phyloP scores from a whole-genome alignment of 2,797 vertebrate species.

The Dallia pectoralis region DNA sequence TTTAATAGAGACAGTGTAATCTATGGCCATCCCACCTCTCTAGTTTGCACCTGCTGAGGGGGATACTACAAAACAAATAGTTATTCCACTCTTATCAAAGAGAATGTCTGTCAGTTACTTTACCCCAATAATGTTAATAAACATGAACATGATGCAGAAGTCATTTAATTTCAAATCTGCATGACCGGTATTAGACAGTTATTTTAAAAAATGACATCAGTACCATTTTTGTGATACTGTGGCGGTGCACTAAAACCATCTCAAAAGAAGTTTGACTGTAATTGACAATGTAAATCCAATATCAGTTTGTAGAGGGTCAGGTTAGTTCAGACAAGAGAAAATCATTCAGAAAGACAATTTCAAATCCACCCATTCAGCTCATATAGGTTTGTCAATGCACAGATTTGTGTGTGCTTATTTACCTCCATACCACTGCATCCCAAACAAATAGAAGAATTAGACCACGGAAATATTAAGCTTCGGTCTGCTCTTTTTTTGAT shows the following conservation, averaged over 20 bases:
- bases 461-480: constrained; percentile 30
- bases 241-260: neutral
- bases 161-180: neutral
- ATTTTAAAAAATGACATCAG: neutral
- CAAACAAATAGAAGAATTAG: no score
- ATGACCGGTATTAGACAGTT: neutral
- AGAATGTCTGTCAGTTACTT: neutral
- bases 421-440: neutral
- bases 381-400: neutral
- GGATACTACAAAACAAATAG: neutral
- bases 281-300: neutral
- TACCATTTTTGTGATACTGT: neutral
- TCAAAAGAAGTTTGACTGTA: constrained; percentile 10
- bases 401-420: neutral
- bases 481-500: constrained; percentile 3
- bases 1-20: neutral
- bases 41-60: neutral
- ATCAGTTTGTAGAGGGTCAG: neutral
- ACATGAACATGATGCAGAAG: neutral
- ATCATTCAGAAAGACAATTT: neutral
- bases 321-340: neutral
- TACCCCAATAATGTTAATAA: neutral
- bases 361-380: neutral
- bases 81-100: neutral
- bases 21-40: neutral